A percentile compares a stretch with the other conserved stretches of the same genome.
These are phyloP conservation scores for Melikaiella ostensackeni DNA, from an alignment of 2,888 invertebrate genomes.

Conservation along the genomic window DNA sequence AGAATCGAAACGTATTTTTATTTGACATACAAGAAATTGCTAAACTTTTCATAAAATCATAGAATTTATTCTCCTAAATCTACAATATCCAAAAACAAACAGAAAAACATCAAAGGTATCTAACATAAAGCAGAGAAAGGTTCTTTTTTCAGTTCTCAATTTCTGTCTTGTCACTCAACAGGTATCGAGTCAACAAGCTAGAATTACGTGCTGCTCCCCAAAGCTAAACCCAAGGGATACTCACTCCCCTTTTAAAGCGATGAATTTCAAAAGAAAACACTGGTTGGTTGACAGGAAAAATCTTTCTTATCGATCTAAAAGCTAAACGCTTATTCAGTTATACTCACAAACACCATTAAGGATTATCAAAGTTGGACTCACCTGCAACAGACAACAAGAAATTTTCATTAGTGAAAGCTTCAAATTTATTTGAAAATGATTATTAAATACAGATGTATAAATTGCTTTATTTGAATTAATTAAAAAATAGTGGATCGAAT, in stretches of 20 bases:
- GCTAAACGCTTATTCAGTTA: not conserved
- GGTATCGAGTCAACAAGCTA: constrained; percentile 25
- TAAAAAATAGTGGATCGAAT: not conserved
- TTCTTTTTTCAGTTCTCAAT: not conserved
- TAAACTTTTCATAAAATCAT: not conserved
- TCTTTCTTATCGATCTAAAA: not conserved
- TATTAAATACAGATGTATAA: not conserved
- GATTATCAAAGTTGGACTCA: not conserved
- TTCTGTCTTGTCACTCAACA: constrained; percentile 33
- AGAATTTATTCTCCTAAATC: too few species aligned
- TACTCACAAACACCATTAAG: not conserved
- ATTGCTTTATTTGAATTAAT: not conserved
- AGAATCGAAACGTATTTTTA: not conserved
- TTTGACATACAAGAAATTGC: not conserved
- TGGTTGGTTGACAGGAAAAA: not conserved
- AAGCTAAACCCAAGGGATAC: constrained; percentile 3
- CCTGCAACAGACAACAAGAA: constrained; percentile 19
- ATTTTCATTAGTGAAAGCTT: not conserved
- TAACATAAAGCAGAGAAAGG: not conserved
- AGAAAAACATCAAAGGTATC: not conserved
- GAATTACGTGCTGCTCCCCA: constrained; percentile 11
- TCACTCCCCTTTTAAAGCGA: not conserved
- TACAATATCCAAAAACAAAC: not conserved
- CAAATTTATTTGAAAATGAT: not conserved
- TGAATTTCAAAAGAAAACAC: constrained; percentile 35